Base-by-base conservation (phyloP, 1,140 invertebrate genomes). In the Dendrolimus kikuchii region DNA sequence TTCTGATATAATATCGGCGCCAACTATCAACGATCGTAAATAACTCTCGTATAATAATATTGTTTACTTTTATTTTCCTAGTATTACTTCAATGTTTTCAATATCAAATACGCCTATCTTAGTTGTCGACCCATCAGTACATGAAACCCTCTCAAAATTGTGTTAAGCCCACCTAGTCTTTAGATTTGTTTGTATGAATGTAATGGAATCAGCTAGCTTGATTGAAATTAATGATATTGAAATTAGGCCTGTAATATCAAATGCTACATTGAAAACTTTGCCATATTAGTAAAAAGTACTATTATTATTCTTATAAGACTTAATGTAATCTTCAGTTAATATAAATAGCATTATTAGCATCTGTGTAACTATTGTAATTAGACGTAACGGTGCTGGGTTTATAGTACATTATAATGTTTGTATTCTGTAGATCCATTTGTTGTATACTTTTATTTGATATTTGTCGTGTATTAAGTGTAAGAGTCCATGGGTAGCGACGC, bases 231-330 rank as follows among this genome's bases (percentile, higher is more conserved):
- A 39, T 68, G 59, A 70, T 78, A 68, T 71, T 68, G 66, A 66
- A 77, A 81, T 80, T 78, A 81, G 75, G 69, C 64, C 71, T 70
- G 66, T 51, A 45, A 67, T 73, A 65, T 71, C 62, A 77, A 80
- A 83, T 79, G 74, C 82, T 86, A 86, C 82, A 86, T 86, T 82
- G 82, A 86, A 86, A 86, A 86, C 80, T 83, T 84, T 86, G 82
- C 82, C 82, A 86, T 86, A 86, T 86, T 86, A 86, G 82, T 81
- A 75, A 82, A 23, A 78, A 68, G 73, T 86, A 83, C 76, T 86
- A 62, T 75, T 86, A 62, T 75, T 78, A 78, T 77, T 78, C 77
- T 81, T 74, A 60, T 85, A 83, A 83, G 80, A 77, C 71, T 86
- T 67, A 83, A 73, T 82, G 68, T 85, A 80, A 79, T 77, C 68